Percentiles rank a stretch among this genome's conserved stretches.
Conservation (phyloP, 1,140 invertebrate genomes). For the Battus philenor region DNA sequence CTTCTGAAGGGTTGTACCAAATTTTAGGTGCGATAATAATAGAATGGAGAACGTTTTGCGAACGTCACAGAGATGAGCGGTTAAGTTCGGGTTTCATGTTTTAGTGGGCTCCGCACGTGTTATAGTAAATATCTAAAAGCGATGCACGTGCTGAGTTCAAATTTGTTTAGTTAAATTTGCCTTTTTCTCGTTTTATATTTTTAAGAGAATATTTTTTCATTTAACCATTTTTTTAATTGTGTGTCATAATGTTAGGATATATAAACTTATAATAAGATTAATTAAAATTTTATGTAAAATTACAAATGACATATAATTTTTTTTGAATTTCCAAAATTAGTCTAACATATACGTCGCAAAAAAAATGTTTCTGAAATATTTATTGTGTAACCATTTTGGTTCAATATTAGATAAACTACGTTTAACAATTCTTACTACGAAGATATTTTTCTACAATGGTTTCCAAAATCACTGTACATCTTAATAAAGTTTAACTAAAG, state of each 20-base stretch:
- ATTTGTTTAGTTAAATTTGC: not conserved
- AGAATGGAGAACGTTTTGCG: constrained; percentile 31
- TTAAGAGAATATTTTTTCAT: not conserved
- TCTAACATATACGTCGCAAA: not conserved
- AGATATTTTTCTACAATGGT: too few species aligned
- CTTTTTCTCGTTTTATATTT: too few species aligned
- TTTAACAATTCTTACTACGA: too few species aligned
- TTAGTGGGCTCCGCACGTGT: constrained; percentile 9
- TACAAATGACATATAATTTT: not conserved
- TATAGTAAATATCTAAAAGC: not conserved
- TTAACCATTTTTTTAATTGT: not conserved
- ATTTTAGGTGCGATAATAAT: constrained; percentile 42
- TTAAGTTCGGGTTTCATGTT: constrained; percentile 18
- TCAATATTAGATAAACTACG: too few species aligned
- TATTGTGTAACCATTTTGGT: too few species aligned
- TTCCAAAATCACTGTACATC: too few species aligned
- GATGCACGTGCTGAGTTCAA: constrained; percentile 5
- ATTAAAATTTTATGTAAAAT: not conserved
- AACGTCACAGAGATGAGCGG: constrained; percentile 14
- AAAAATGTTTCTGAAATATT: not conserved
- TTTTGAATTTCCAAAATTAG: too few species aligned
- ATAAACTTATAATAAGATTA: not conserved
- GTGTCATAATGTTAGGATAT: too few species aligned
- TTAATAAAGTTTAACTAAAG: too few species aligned
- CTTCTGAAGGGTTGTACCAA: constrained; percentile 60